These are phyloP conservation scores for Anoplopoma fimbria DNA, from an alignment of 2,113 vertebrate genomes.

Conservation along the genomic window DNA sequence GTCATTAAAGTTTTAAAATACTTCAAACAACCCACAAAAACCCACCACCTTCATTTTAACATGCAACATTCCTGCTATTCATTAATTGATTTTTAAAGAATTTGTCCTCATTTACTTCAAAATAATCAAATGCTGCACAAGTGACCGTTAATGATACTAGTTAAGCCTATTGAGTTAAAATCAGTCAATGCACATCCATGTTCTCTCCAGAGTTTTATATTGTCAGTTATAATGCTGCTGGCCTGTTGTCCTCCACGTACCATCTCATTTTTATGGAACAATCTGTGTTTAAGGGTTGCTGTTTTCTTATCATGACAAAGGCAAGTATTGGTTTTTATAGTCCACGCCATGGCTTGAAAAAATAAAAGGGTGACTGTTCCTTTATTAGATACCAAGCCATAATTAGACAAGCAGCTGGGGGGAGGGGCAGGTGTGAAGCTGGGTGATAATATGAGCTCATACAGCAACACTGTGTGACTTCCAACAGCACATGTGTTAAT, in stretches of 20 bases:
- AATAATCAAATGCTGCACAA: not conserved
- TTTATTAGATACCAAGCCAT: conserved; percentile 72
- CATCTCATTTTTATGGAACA: not conserved
- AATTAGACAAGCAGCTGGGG: conserved; percentile 69
- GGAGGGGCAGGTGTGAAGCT: conserved; percentile 51
- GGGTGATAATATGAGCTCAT: conserved; percentile 46
- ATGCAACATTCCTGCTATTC: not conserved
- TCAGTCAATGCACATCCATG: not conserved
- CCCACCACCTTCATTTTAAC: not conserved
- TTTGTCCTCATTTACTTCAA: not conserved
- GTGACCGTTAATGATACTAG: not conserved
- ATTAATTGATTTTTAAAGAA: not conserved
- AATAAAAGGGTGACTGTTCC: conserved; percentile 61
- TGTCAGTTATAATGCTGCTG: not conserved
- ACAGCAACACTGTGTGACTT: not conserved
- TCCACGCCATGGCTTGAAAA: not conserved
- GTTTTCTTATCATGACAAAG: conserved; percentile 14
- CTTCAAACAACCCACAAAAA: not conserved
- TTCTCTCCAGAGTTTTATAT: not conserved
- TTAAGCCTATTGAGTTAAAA: not conserved
- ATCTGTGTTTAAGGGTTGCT: not conserved
- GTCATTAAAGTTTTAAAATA: not conserved
- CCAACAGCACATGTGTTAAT: conserved; percentile 9
- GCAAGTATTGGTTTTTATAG: conserved; percentile 3
- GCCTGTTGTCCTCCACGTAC: not conserved